A percentile compares a stretch with the other conserved stretches of the same genome.
These are phyloP conservation scores for Tetragonula clypearis DNA, from an alignment of 1,140 invertebrate species.

Conservation along the genomic window DNA sequence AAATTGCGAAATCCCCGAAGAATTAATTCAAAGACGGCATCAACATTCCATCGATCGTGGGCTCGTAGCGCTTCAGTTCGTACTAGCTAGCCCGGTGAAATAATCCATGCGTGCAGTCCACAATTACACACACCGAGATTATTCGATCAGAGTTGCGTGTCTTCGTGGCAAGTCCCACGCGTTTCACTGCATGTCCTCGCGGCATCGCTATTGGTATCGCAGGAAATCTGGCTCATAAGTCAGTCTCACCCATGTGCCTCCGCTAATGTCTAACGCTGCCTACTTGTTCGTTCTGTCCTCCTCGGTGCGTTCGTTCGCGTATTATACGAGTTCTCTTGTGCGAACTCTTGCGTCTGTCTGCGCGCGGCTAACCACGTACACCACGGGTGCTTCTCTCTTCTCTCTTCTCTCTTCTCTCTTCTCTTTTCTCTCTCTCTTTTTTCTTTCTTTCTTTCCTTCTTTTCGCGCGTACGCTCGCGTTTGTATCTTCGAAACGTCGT, in stretches of 20 bases:
- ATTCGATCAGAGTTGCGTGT: slow-evolving; percentile 43
- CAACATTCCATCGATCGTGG: not conserved
- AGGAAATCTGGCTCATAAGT: slow-evolving; percentile 65
- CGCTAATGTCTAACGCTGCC: slow-evolving; percentile 55
- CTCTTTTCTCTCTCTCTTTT: not conserved
- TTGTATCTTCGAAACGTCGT: slow-evolving; percentile 58
- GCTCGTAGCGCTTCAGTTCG: not conserved
- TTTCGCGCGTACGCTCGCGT: slow-evolving; percentile 36
- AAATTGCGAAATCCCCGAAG: not conserved
- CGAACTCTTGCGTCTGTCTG: slow-evolving; percentile 12
- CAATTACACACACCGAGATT: slow-evolving; percentile 12
- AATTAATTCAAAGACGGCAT: not conserved
- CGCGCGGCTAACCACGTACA: slow-evolving; percentile 5
- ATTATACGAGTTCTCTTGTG: slow-evolving; percentile 15
- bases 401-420: not conserved
- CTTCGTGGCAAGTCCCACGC: slow-evolving; percentile 47
- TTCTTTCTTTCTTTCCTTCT: not conserved
- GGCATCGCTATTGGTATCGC: slow-evolving; percentile 48
- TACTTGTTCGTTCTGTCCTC: slow-evolving; percentile 46
- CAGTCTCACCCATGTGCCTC: slow-evolving; percentile 62
- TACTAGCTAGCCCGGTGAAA: not conserved
- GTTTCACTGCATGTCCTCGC: slow-evolving; percentile 59
- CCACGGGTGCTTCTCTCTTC: not conserved
- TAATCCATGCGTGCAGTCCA: slow-evolving; percentile 5
- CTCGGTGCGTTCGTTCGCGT: slow-evolving; percentile 16